phyloP scores from a whole-genome alignment of 2,888 invertebrate genomes.

The Tiphia femorata region DNA sequence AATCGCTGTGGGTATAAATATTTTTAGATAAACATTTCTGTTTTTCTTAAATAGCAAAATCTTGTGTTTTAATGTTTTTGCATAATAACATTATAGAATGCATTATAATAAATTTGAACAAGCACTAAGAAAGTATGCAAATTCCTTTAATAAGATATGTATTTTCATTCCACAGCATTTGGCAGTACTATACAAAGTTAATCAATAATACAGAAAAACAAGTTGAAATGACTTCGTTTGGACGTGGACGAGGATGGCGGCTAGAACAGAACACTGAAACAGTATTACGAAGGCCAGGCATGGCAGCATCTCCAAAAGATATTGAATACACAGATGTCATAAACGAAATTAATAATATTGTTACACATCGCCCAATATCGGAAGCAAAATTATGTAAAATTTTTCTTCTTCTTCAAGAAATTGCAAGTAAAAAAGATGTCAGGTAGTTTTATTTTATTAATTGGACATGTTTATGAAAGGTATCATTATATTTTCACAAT shows the following conservation, averaged over 20 bases:
- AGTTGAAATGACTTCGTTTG: neutral
- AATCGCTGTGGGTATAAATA: too few relatives aligned
- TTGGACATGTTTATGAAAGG: neutral
- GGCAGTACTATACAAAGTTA: too few relatives aligned
- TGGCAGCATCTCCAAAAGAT: neutral
- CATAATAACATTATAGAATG: too few relatives aligned
- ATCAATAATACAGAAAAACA: too few relatives aligned
- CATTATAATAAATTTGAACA: too few relatives aligned
- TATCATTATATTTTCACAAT: neutral
- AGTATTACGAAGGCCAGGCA: neutral
- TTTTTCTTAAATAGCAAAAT: too few relatives aligned
- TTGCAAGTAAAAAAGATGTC: neutral
- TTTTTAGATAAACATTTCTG: too few relatives aligned
- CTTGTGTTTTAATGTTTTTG: too few relatives aligned
- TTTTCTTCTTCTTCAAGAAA: neutral
- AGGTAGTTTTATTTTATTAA: neutral
- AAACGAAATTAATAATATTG: neutral
- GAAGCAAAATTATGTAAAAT: neutral
- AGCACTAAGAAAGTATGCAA: too few relatives aligned
- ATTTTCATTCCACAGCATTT: too few relatives aligned
- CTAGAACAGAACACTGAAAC: neutral
- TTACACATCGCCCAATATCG: neutral
- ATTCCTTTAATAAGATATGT: too few relatives aligned
- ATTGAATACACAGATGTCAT: neutral
- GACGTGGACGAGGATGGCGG: neutral